Percentiles rank a stretch among this genome's conserved stretches.
Conservation (phyloP, 2,113 vertebrate genomes). For the Prochilodus magdalenae region DNA sequence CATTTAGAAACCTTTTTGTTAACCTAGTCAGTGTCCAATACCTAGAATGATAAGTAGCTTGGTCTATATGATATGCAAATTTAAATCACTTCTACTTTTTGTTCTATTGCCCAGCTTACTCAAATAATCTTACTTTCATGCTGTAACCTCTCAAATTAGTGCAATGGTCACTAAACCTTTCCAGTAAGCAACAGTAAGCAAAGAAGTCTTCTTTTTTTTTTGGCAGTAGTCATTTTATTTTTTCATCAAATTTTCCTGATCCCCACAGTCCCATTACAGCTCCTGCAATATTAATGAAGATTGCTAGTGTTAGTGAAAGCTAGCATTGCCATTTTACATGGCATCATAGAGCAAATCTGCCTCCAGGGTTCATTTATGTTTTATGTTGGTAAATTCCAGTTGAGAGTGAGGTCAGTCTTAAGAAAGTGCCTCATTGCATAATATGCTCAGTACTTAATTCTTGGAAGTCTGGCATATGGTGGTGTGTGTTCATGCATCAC, state of each 20-base stretch:
- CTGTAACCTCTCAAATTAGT: no score
- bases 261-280: not conserved
- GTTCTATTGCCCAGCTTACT: no score
- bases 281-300: not conserved
- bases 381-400: not conserved
- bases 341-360: not conserved
- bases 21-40: no score
- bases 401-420: not conserved
- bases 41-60: no score
- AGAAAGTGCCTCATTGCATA: not conserved
- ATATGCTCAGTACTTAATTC: not conserved
- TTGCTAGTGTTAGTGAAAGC: not conserved
- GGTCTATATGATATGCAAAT: no score
- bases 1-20: no score
- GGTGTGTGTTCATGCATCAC: no score
- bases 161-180: no score
- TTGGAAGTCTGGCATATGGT: no score
- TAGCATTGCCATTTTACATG: not conserved
- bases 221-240: not conserved
- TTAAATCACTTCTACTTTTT: no score
- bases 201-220: not conserved
- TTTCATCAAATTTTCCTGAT: not conserved
- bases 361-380: constrained; percentile 2
- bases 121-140: no score
- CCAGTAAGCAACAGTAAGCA: not conserved